Percentiles rank a stretch among this genome's conserved stretches.
phyloP scores from a whole-genome alignment of 2,888 invertebrate genomes.

The Acanthoscelides obtectus region DNA sequence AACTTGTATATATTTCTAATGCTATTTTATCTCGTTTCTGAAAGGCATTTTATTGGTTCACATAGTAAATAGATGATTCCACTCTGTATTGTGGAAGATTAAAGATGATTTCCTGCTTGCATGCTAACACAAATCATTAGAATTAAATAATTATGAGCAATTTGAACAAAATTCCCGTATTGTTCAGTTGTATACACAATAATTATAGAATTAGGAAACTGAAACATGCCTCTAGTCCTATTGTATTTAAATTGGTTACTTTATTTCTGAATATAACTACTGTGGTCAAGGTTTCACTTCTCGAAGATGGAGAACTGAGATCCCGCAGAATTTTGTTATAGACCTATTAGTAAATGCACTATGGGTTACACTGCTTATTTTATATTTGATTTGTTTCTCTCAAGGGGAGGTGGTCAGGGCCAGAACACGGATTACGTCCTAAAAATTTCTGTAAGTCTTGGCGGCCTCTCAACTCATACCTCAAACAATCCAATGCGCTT shows the following conservation, averaged over 20 bases:
- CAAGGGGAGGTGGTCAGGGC: no score
- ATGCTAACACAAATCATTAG: conserved; percentile 7
- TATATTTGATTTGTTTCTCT: no score
- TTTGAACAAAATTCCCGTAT: conserved; percentile 8
- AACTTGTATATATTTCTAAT: no score
- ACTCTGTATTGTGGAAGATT: neutral
- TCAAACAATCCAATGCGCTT: no score
- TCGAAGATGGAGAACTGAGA: neutral
- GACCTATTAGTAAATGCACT: no score
- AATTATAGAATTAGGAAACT: neutral
- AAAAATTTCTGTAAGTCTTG: no score
- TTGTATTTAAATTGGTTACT: neutral
- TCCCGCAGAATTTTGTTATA: no score
- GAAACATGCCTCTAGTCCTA: neutral
- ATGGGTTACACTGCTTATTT: no score
- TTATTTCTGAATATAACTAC: neutral
- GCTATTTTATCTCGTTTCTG: no score
- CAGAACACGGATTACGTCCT: no score
- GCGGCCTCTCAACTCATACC: no score
- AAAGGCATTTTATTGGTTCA: neutral
- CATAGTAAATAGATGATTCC: neutral
- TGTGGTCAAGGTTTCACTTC: neutral
- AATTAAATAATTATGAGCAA: conserved; percentile 10
- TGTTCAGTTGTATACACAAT: conserved; percentile 2
- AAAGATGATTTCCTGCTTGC: conserved; percentile 2